phyloP scores from a whole-genome alignment of 30 jellyfish, hydroid and myxozoan genomes.

The Mastigias papua region DNA sequence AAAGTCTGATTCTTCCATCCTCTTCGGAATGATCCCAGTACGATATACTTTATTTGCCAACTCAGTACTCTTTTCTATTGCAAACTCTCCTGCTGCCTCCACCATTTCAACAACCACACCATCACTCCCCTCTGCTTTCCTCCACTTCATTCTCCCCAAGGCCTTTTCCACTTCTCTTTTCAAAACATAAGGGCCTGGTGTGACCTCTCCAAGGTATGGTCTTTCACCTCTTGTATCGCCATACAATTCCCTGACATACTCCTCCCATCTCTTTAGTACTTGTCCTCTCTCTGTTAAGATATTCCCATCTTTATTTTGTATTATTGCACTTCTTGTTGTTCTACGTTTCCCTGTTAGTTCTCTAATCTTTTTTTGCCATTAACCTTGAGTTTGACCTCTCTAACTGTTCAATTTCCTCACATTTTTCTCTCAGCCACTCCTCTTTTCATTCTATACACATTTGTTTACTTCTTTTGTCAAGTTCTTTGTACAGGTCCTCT shows the following conservation, averaged over 20 bases:
- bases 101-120: conserved; percentile 21
- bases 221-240: conserved; percentile 13
- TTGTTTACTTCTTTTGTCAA: conserved; percentile 28
- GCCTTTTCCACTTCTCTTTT: conserved; percentile 7
- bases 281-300: conserved; percentile 4
- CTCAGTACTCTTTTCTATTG: conserved; percentile 10
- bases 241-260: conserved; percentile 7
- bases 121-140: conserved; percentile 32
- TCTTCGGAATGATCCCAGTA: conserved; percentile 13
- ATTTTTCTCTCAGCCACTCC: conserved; percentile 6
- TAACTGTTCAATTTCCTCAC: conserved; percentile 6
- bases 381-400: background rate
- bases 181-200: background rate
- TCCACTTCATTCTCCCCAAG: conserved; percentile 3
- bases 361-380: conserved; percentile 24
- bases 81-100: conserved; percentile 9
- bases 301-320: conserved; percentile 19
- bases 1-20: conserved; percentile 1
- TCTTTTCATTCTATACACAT: conserved; percentile 13
- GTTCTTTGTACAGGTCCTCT: conserved; percentile 7
- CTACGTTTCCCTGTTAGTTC: conserved; percentile 21
- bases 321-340: conserved; percentile 10
- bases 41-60: conserved; percentile 16
- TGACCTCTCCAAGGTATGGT: background rate
- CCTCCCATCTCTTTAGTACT: conserved; percentile 15